A percentile compares a stretch with the other conserved stretches of the same genome.
Conservation (phyloP, 1,140 invertebrate genomes). For the Drosophila fuyamai region DNA sequence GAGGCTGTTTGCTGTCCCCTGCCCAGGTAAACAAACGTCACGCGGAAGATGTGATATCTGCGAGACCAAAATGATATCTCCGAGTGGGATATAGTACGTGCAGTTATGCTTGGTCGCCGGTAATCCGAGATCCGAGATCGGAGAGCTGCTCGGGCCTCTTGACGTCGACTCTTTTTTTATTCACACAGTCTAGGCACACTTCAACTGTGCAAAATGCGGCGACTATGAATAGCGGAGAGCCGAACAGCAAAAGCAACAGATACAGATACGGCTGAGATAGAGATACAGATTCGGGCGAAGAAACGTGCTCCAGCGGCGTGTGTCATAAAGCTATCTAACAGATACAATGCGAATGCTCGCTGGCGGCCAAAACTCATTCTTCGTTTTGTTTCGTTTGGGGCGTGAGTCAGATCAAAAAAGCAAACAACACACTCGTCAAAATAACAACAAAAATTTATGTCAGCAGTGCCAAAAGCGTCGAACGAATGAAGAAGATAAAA, state of each 20-base stretch:
- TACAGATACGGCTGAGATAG: constrained; percentile 38
- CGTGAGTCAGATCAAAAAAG: constrained; percentile 70
- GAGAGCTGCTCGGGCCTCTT: constrained; percentile 33
- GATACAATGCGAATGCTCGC: constrained; percentile 46
- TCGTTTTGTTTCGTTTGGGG: constrained; percentile 44
- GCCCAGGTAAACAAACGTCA: constrained; percentile 56
- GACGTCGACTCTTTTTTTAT: constrained; percentile 62
- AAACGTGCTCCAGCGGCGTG: constrained; percentile 74
- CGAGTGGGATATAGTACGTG: constrained; percentile 67
- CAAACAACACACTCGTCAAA: constrained; percentile 52
- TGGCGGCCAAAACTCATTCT: constrained; percentile 41
- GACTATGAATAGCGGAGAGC: constrained; percentile 56
- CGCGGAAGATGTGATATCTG: constrained; percentile 66
- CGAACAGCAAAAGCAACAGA: constrained; percentile 32
- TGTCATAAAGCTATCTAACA: constrained; percentile 73
- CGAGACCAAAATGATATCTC: constrained; percentile 34
- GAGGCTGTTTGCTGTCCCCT: constrained; percentile 24
- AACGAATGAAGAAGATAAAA: constrained; percentile 60
- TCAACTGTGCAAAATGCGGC: constrained; percentile 77
- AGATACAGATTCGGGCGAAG: constrained; percentile 45
- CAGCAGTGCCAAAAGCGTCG: constrained; percentile 79
- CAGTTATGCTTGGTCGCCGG: constrained; percentile 74
- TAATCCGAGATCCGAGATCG: constrained; percentile 60
- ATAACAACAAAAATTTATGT: constrained; percentile 74
- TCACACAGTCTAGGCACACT: constrained; percentile 80